A percentile compares a stretch with the other conserved stretches of the same genome.
Evolutionary conservation across 1,140 invertebrate species (phyloP).

Genomic region (Lasioglossum baleicum): DNA sequence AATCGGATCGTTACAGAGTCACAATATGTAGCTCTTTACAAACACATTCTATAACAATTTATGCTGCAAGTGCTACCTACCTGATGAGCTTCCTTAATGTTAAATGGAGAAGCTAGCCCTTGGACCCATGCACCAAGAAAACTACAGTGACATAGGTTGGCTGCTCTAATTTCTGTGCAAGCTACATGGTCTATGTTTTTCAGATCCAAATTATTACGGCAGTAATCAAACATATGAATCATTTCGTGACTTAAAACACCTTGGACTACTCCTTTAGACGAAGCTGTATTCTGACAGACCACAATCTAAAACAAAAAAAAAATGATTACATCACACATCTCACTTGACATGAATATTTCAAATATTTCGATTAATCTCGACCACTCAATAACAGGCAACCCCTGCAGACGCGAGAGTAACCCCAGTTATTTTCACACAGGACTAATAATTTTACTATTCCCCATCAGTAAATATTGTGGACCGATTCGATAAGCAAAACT

Average conservation of each 20-base stretch:
- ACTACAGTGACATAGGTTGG: slow-evolving; percentile 95
- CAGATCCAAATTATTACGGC: slow-evolving; percentile 93
- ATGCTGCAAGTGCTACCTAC: slow-evolving; percentile 72
- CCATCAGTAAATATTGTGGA: too few relatives aligned
- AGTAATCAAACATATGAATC: slow-evolving; percentile 98
- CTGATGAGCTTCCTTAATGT: slow-evolving; percentile 87
- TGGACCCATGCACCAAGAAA: slow-evolving; percentile 89
- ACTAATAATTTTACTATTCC: too few relatives aligned
- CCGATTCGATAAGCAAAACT: too few relatives aligned
- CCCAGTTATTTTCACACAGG: too few relatives aligned
- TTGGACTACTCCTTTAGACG: slow-evolving; percentile 84
- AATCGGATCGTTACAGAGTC: too few relatives aligned
- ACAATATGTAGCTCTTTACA: too few relatives aligned
- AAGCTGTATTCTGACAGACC: slow-evolving; percentile 92
- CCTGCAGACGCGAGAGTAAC: too few relatives aligned
- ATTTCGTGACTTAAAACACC: slow-evolving; percentile 94
- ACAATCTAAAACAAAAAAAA: slow-evolving; percentile 85
- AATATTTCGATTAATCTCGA: too few relatives aligned
- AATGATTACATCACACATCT: slow-evolving; percentile 2
- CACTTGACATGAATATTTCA: neutral
- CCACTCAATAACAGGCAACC: too few relatives aligned
- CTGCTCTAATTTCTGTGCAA: slow-evolving; percentile 95
- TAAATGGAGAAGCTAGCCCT: slow-evolving; percentile 87
- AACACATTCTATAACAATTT: too few relatives aligned
- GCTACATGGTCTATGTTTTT: slow-evolving; percentile 95